Percentiles rank a stretch among this genome's conserved stretches.
Conservation (phyloP, 2,113 vertebrate species). For the Meleagris gallopavo region DNA sequence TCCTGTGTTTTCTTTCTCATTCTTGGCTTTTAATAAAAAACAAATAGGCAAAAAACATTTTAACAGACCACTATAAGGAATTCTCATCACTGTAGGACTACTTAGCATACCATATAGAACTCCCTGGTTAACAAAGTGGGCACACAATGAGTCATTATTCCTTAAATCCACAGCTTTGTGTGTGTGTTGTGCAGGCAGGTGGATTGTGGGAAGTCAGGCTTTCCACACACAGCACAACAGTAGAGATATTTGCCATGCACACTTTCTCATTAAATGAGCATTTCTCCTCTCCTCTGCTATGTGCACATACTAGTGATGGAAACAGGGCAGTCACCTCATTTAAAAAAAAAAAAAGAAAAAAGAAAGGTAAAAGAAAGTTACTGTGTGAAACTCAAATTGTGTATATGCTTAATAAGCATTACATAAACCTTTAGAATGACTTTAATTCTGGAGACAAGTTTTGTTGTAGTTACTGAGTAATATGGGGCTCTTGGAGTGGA, state of each 20-base stretch:
- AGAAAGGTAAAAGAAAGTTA: not conserved
- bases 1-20: not conserved
- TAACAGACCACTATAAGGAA: not conserved
- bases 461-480: not conserved
- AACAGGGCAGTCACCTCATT: not conserved
- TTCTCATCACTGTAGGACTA: not conserved
- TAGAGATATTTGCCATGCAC: not conserved
- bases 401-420: not conserved
- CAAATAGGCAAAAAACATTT: no score
- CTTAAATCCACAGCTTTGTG: not conserved
- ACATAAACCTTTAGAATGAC: not conserved
- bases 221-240: rapidly evolving
- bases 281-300: not conserved
- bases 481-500: not conserved
- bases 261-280: not conserved
- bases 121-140: not conserved
- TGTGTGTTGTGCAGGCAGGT: not conserved
- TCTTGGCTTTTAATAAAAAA: not conserved
- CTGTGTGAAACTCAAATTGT: not conserved
- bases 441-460: not conserved
- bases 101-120: not conserved
- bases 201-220: not conserved
- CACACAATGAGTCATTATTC: not conserved
- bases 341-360: no score
- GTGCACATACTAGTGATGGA: not conserved